Conservation (phyloP, 2,113 vertebrate species). For the Bos javanicus region DNA sequence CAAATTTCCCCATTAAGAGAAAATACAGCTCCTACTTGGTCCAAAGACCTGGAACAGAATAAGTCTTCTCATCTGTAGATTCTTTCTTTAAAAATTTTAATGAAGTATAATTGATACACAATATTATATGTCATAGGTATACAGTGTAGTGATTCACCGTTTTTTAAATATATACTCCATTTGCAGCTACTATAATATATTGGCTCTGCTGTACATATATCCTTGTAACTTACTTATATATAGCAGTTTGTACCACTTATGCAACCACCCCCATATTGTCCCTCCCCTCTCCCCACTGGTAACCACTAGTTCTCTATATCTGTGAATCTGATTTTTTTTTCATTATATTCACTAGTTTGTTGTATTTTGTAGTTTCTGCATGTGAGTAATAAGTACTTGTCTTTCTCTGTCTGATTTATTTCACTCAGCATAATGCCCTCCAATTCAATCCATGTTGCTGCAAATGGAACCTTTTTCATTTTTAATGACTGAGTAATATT, state of each 20-base stretch:
- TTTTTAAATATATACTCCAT: not conserved
- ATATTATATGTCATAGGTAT: not conserved
- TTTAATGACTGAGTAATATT: not conserved
- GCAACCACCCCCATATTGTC: fast-evolving
- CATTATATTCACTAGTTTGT: not conserved
- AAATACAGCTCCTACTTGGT: not conserved
- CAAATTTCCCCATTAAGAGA: not conserved
- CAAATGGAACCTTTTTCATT: not conserved
- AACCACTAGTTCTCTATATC: not conserved
- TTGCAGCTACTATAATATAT: not conserved
- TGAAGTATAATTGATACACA: not conserved
- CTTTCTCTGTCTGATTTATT: not conserved
- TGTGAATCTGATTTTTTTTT: not conserved
- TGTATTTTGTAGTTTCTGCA: not conserved
- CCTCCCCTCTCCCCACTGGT: not conserved
- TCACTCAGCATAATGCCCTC: not conserved
- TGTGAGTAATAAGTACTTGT: not conserved
- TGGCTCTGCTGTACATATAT: not conserved
- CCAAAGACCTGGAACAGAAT: not conserved
- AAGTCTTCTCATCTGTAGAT: fast-evolving
- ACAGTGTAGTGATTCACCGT: not conserved
- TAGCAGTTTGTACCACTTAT: not conserved
- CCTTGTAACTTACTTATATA: not conserved
- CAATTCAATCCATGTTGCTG: not conserved
- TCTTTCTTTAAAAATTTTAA: not conserved